Base-by-base conservation (phyloP, 2,113 vertebrate species). In the Psilopogon haemacephalus region DNA sequence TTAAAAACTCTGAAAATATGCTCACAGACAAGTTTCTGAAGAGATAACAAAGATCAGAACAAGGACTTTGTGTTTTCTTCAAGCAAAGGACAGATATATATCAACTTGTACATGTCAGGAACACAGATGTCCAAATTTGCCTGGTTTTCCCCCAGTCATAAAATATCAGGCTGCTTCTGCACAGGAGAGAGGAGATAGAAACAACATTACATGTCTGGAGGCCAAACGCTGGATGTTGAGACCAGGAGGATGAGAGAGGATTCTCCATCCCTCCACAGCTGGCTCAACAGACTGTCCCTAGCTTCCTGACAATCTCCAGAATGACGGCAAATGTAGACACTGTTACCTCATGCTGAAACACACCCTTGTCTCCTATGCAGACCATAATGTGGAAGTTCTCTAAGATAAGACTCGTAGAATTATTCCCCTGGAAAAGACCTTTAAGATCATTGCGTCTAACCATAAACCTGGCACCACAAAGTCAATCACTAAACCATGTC, bases 381-480 rank as follows among this genome's bases (percentile, higher is more conserved):
- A 5, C 9, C 0, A 2, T 6, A 35, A 38, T 0, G 0, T 8
- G 73, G 86, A 32, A 42, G 27, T 21, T 19, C 50, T 20, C 42
- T 10, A 9, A 20, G 26, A 46, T 4, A 42, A 19, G 35, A 76
- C 26, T 50, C 58, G 38, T 3, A 32, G 44, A 62, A 62, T n/a
- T 27, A 50, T 26, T 63, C 32, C 32, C 15, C 24, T 52, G 58
- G 74, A 63, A 52, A 38, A 76, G 27, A 62, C 44, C 33, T 63
- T 63, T 28, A 63, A 38, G 44, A 38, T 24, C 55, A 59, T 16
- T 3, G 6, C 38, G 33, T 38, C 35, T 33, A 76, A 15, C 44
- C 4, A 6, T 63, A 50, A 60, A 37, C 28, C 20, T 38, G 35
- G 30, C 44, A 50, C 58, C 32, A 44, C 33, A 26, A 63, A 38